Evolutionary conservation across 2,113 vertebrate species (phyloP).

Genomic region (Romanogobio albipinnatus): DNA sequence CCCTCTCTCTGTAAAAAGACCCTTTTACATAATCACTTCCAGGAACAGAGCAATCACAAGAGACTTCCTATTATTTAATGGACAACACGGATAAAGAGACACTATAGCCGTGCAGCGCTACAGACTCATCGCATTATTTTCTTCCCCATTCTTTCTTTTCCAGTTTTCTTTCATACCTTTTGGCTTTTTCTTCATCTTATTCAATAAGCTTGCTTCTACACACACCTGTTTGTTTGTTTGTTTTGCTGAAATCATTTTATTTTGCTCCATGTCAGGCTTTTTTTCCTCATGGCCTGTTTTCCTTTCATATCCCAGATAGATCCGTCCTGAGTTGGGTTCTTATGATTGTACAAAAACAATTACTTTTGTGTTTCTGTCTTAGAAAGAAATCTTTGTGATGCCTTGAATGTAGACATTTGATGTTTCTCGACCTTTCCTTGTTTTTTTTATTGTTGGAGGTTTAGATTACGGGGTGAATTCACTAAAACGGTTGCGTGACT

Average conservation of each 20-base stretch:
- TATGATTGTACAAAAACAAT: conserved; percentile 51
- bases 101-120: conserved; percentile 61
- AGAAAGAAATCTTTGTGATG: conserved; percentile 69
- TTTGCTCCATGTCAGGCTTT: conserved; percentile 29
- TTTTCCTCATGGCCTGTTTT: conserved; percentile 48
- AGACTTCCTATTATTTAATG: conserved; percentile 60
- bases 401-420: background rate
- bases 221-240: conserved; percentile 42
- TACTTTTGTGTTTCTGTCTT: conserved; percentile 58
- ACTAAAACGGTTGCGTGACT: conserved; percentile 15
- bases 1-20: conserved; percentile 28
- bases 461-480: conserved; percentile 30
- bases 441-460: background rate
- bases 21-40: conserved; percentile 54
- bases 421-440: background rate
- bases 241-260: conserved; percentile 39
- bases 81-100: conserved; percentile 54
- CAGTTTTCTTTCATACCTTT: conserved; percentile 11
- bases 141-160: conserved; percentile 23
- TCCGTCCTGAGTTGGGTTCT: conserved; percentile 47
- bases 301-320: conserved; percentile 51
- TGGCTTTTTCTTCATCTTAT: conserved; percentile 10
- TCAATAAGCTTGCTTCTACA: conserved; percentile 6
- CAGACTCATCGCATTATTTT: conserved; percentile 22
- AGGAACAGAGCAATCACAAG: conserved; percentile 47